These are phyloP conservation scores for Atherinomorus stipes DNA, from an alignment of 2,113 vertebrate genomes.

Conservation along the genomic window DNA sequence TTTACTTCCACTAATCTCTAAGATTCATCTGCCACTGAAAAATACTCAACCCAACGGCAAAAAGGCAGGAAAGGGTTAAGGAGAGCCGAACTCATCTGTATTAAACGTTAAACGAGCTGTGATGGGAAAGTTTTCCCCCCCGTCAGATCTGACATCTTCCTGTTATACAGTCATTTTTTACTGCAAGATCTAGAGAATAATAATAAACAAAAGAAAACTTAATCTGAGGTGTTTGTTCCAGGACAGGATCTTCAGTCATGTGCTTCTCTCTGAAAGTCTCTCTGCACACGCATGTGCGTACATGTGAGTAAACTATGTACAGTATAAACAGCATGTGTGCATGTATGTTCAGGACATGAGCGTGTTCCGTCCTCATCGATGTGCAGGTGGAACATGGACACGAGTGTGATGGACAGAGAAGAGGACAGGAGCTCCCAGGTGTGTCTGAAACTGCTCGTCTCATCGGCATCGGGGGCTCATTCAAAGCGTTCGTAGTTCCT, in stretches of 20 bases:
- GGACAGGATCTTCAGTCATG: constrained; percentile 17
- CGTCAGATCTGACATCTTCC: no score
- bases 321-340: constrained; percentile 37
- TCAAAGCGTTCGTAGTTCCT: constrained; percentile 98
- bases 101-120: neutral
- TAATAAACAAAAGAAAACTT: neutral
- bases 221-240: constrained; percentile 5
- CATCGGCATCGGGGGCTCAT: constrained; percentile 74
- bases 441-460: constrained; percentile 30
- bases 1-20: no score
- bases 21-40: no score
- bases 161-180: no score
- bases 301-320: constrained; percentile 30
- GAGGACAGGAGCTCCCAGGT: constrained; percentile 37
- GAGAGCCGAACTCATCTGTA: neutral
- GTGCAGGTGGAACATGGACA: neutral
- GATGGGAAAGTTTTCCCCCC: neutral
- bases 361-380: constrained; percentile 1
- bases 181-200: neutral
- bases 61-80: neutral
- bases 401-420: constrained; percentile 31
- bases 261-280: constrained; percentile 30
- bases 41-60: no score
- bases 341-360: constrained; percentile 7
- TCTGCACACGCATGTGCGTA: constrained; percentile 1